Evolutionary conservation across 2,797 vertebrate genomes (phyloP).

Genomic region (Poecilia gillii): DNA sequence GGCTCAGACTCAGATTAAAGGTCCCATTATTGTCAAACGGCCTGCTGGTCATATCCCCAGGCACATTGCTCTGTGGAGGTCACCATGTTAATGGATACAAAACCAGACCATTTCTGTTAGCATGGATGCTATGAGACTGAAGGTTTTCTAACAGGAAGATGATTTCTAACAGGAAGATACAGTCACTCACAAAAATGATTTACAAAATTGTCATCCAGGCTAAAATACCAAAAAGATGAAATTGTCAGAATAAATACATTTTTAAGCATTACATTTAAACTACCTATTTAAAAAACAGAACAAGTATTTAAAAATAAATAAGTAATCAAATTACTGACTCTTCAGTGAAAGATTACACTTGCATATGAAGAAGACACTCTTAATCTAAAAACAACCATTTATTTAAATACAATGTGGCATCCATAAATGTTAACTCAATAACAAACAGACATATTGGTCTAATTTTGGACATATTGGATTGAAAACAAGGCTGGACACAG

Average conservation of each 20-base stretch:
- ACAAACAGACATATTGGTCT: slow-evolving; percentile 55
- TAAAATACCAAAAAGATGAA: not conserved
- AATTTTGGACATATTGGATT: slow-evolving; percentile 55
- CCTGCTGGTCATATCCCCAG: slow-evolving; percentile 62
- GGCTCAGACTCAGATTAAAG: slow-evolving; percentile 71
- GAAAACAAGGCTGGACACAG: slow-evolving; percentile 61
- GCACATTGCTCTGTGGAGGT: slow-evolving; percentile 64
- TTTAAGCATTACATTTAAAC: not conserved
- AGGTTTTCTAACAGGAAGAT: slow-evolving; percentile 34
- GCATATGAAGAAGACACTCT: not conserved
- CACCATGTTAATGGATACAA: slow-evolving; percentile 64
- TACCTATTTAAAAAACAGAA: not conserved
- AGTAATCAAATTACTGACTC: not conserved
- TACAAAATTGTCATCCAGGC: not conserved
- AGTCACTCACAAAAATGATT: slow-evolving; percentile 21
- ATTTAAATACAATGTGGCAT: slow-evolving; percentile 44
- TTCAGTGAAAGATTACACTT: not conserved
- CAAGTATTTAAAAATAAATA: not conserved
- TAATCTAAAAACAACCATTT: not conserved
- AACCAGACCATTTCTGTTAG: slow-evolving; percentile 54
- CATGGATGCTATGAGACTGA: slow-evolving; percentile 33
- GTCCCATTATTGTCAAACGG: slow-evolving; percentile 65
- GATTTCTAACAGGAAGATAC: slow-evolving; percentile 1
- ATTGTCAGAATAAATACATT: not conserved
- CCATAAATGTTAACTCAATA: slow-evolving; percentile 57